Evolutionary conservation across 2,113 vertebrate species (phyloP), one percentile per base, ranked within the genome.

Genomic region (Orientallactaga bullata): DNA sequence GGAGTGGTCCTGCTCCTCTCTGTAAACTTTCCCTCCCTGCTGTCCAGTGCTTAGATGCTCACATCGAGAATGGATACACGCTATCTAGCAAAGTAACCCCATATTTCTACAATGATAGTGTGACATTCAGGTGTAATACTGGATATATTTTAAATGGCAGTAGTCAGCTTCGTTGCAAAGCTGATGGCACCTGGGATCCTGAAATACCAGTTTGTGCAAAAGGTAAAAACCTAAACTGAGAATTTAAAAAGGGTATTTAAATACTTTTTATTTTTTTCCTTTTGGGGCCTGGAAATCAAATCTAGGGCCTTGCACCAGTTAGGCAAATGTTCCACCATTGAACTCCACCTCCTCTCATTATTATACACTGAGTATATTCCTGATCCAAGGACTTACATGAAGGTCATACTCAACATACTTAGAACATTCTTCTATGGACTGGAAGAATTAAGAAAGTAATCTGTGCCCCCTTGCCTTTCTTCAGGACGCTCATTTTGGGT

Each of bases 61-160:
- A 2, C 10, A 2, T 98, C 58, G 65, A 0, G 73, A 95, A 98
- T 0, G 98, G 97, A 35, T 9, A 73, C 63, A 78, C 23, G 37
- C 28, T 96, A 51, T 28, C 92, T 37, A 30, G 0, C 71, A 89
- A 13, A 5, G 90, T 65, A 42, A 0, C 77, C 21, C 95, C 0
- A 1, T 98, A 98, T 94, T 63, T 10, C 9, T 97, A 97, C 94
- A 74, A 96, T 4, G 97, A 97, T 23, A 97, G 37, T 0, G 95
- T 98, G 58, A 93, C 55, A 17, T 94, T 98, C 2, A 20, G 8
- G 42, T 98, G 98, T 95, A 13, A 0, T 0, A 0, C 35, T 37
- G 98, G 97, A 35, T 98, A 98, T 92, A 95, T 93, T 85, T 23
- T 98, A 95, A 93, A 81, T 65, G 98, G 98, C 91, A 95, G 95